Percentiles rank a stretch among this genome's conserved stretches.
phyloP scores from a whole-genome alignment of 2,888 invertebrate genomes.

The Drosophila melanosoma region DNA sequence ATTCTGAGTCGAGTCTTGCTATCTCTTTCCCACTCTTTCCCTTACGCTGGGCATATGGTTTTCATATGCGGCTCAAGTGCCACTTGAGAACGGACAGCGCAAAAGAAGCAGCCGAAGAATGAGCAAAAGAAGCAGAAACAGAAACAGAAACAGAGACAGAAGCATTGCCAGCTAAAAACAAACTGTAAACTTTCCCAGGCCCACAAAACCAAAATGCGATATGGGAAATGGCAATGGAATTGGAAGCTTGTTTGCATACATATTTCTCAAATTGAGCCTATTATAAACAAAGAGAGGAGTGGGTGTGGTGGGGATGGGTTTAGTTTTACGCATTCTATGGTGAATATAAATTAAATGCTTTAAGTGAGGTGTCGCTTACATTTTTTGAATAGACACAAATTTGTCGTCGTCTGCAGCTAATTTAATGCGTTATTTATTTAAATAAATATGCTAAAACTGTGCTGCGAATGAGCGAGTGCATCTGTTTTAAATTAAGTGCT shows the following conservation, averaged over 20 bases:
- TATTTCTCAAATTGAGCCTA: constrained; percentile 35
- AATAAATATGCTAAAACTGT: constrained; percentile 71
- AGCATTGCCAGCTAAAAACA: constrained; percentile 24
- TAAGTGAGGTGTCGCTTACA: constrained; percentile 50
- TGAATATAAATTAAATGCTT: constrained; percentile 29
- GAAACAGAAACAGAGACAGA: constrained; percentile 4
- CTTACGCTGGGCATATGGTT: constrained; percentile 51
- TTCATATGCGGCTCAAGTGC: constrained; percentile 75
- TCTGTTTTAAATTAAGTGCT: constrained; percentile 79
- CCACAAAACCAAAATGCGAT: background rate
- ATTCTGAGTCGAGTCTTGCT: constrained; percentile 45
- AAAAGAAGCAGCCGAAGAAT: background rate
- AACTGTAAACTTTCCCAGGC: constrained; percentile 56
- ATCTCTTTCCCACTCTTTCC: no score
- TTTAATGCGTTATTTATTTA: constrained; percentile 65
- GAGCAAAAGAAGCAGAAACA: background rate
- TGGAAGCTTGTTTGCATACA: background rate
- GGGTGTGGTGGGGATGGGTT: background rate
- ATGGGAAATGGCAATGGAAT: constrained; percentile 3
- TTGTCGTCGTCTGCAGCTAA: constrained; percentile 65
- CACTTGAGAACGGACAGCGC: constrained; percentile 59
- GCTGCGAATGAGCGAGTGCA: constrained; percentile 62
- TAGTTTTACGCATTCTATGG: background rate
- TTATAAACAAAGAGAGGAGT: constrained; percentile 37
- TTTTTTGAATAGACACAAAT: constrained; percentile 32